phyloP scores from a whole-genome alignment of 2,888 invertebrate genomes.

The Idaea aversata region DNA sequence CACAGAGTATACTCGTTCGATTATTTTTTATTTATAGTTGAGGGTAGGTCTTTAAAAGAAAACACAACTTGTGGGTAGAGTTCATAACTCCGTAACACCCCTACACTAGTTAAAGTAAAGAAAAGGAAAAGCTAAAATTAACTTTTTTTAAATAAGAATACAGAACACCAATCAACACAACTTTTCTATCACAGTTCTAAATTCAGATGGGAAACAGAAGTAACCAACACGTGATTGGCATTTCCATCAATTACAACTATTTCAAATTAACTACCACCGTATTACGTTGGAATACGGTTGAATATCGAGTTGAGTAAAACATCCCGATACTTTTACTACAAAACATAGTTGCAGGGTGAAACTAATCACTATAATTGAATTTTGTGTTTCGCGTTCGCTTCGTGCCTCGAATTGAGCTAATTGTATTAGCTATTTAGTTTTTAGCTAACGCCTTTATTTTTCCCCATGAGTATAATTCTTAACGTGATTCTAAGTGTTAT shows the following conservation, averaged over 20 bases:
- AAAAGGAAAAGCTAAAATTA: too few species aligned
- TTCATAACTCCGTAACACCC: too few species aligned
- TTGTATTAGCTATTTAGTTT: slow-evolving; percentile 59
- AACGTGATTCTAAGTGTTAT: slow-evolving; percentile 34
- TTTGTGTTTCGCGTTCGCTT: slow-evolving; percentile 58
- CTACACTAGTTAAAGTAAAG: too few species aligned
- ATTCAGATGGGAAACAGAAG: slow-evolving; percentile 45
- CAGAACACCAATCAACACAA: slow-evolving; percentile 27
- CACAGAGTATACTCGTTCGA: too few species aligned
- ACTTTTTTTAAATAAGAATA: too few species aligned
- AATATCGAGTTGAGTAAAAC: slow-evolving; percentile 32
- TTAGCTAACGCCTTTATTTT: slow-evolving; percentile 58
- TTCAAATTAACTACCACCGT: slow-evolving; percentile 22
- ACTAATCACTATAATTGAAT: slow-evolving; percentile 74
- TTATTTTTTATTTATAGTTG: too few species aligned
- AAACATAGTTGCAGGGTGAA: slow-evolving; percentile 61
- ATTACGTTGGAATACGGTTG: slow-evolving; percentile 27
- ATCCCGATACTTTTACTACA: slow-evolving; percentile 48
- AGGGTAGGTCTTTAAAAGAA: too few species aligned
- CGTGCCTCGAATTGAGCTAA: slow-evolving; percentile 68
- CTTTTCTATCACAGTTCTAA: slow-evolving; percentile 40
- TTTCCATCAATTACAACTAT: slow-evolving; percentile 32
- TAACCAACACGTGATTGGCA: slow-evolving; percentile 55
- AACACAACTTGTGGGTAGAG: too few species aligned
- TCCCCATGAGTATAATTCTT: slow-evolving; percentile 47